phyloP scores from a whole-genome alignment of 2,113 vertebrate genomes.

The Morone saxatilis region DNA sequence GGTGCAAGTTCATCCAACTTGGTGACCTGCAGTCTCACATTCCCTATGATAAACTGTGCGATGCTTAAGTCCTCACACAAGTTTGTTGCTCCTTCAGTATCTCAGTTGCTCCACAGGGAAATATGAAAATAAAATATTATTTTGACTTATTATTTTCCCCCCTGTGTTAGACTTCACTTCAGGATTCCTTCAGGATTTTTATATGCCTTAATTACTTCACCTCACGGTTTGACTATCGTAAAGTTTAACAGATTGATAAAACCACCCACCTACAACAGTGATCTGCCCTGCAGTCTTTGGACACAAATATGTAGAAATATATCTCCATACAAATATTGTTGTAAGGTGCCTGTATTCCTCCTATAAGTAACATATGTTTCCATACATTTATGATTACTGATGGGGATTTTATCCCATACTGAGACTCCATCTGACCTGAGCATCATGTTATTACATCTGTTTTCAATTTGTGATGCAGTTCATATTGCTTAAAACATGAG shows the following conservation, averaged over 20 bases:
- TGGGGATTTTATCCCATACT: background rate
- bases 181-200: conserved; percentile 11
- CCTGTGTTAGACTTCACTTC: too few species aligned
- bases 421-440: background rate
- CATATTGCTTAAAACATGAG: background rate
- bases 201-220: background rate
- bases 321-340: background rate
- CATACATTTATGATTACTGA: background rate
- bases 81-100: background rate
- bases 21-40: background rate
- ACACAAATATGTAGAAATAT: background rate
- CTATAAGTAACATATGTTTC: background rate
- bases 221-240: background rate
- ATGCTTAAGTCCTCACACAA: background rate
- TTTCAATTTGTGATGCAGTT: background rate
- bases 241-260: background rate
- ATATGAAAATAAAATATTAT: background rate
- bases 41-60: background rate
- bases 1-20: background rate
- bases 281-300: background rate
- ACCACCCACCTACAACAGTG: background rate
- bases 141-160: background rate
- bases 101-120: background rate
- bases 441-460: background rate
- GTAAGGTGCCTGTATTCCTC: background rate